phyloP scores from a whole-genome alignment of 2,797 vertebrate genomes.

The Monodelphis domestica region DNA sequence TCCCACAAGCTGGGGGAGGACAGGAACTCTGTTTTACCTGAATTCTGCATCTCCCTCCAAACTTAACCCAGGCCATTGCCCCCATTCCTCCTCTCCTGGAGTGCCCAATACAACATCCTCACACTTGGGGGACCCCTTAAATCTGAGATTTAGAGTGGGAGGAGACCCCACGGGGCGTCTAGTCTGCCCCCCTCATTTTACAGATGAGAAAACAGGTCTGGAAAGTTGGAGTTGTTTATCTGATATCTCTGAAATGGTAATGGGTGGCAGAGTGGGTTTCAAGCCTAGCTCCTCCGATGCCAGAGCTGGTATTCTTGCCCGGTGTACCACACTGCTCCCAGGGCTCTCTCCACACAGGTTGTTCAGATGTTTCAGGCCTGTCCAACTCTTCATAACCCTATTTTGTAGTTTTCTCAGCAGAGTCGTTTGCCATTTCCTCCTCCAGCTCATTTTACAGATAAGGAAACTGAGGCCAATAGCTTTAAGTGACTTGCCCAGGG shows the following conservation, averaged over 20 bases:
- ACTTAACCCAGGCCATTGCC: neutral
- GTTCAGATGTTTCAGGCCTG: too few relatives aligned
- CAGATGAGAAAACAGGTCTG: neutral
- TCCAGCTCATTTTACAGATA: too few relatives aligned
- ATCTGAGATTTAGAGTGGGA: neutral
- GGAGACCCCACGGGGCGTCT: neutral
- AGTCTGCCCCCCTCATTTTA: neutral
- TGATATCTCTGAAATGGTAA: neutral
- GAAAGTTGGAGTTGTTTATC: neutral
- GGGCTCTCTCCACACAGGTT: neutral
- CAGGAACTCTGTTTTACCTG: neutral
- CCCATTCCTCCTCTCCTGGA: neutral
- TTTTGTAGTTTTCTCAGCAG: too few relatives aligned
- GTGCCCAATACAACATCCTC: neutral
- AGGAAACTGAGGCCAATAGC: too few relatives aligned
- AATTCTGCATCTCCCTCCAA: neutral
- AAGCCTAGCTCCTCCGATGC: neutral
- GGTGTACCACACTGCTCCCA: neutral
- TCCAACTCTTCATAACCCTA: too few relatives aligned
- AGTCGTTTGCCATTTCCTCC: too few relatives aligned
- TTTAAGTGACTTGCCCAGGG: too few relatives aligned
- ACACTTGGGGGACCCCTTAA: neutral
- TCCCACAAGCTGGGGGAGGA: neutral
- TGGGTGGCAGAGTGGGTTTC: neutral
- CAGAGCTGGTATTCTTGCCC: neutral